Evolutionary conservation across 2,113 vertebrate genomes (phyloP).

Genomic region (Ictalurus furcatus): DNA sequence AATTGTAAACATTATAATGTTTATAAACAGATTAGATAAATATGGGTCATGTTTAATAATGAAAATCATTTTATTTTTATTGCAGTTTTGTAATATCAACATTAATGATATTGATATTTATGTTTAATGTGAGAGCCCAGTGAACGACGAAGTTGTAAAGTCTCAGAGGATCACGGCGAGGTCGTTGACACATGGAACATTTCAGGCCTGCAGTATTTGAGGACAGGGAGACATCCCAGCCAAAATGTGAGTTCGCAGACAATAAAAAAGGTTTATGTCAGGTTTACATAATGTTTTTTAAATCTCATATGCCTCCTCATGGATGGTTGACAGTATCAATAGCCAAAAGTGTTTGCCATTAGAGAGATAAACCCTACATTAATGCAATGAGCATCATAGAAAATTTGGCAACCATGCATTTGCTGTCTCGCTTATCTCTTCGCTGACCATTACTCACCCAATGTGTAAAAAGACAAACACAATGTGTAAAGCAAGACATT

Average conservation of each 20-base stretch:
- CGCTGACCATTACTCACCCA: not conserved
- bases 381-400: constrained; percentile 3
- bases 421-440: constrained; percentile 8
- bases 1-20: not conserved
- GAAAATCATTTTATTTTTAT: not conserved
- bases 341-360: constrained; percentile 31
- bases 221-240: too few relatives aligned
- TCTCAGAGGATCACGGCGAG: not conserved
- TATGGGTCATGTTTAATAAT: not conserved
- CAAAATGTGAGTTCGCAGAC: not conserved
- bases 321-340: not conserved
- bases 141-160: not conserved
- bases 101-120: not conserved
- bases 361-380: constrained; percentile 17
- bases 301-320: not conserved
- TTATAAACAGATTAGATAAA: not conserved
- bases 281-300: not conserved
- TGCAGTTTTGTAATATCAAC: not conserved
- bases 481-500: not conserved
- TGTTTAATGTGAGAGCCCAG: not conserved
- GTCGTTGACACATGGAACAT: constrained; percentile 9
- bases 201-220: not conserved
- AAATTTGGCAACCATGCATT: not conserved
- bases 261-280: not conserved
- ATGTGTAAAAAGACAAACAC: constrained; percentile 25